Evolutionary conservation across 2,113 vertebrate species (phyloP), one percentile per base, ranked within the genome.

Genomic region (Lagopus leucura): DNA sequence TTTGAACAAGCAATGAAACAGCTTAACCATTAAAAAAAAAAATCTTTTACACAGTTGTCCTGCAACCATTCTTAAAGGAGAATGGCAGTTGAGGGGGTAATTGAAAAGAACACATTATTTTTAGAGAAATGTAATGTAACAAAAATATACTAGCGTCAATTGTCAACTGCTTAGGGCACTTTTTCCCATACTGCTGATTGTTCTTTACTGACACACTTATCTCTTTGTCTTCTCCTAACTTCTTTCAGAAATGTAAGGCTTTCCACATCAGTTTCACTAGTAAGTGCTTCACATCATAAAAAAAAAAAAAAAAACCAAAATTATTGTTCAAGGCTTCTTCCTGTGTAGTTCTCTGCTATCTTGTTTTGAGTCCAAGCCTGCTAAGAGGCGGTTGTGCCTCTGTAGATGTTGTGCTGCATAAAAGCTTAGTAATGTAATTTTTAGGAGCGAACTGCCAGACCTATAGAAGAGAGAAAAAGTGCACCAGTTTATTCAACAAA

Each of bases 271-370:
- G 17, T 42, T 82, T 36, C 30, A 10, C 5, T 34, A 38, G 3
- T n/a, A 65, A 25, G 2, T 19, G 1, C 0, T 0, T 30, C 15
- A 28, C 22, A 36, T 18, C 43, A n/a, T 25, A 80, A 80, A 36
- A 76, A 65, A 82, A 65, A 47, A 80, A 80, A 36, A 76, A 65
- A 82, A 65, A 47, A 43, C 4, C 15, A 57, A 61, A n/a, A 28
- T 0, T 21, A 34, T 42, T 11, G 13, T 43, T 34, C 17, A 20
- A 57, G 14, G 1, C 20, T 38, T 82, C 36, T 61, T 21, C 58
- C 65, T 34, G 5, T 70, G 28, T 30, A 57, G 43, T 28, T 91
- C 52, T 30, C 11, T 61, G 11, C 14, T 65, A 7, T 70, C 48
- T 76, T 82, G 21, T 7, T 77, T 82, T 70, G 64, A 76, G 58